A percentile compares a stretch with the other conserved stretches of the same genome.
phyloP scores from a whole-genome alignment of 2,888 invertebrate species.

The Tenthredo distinguenda region DNA sequence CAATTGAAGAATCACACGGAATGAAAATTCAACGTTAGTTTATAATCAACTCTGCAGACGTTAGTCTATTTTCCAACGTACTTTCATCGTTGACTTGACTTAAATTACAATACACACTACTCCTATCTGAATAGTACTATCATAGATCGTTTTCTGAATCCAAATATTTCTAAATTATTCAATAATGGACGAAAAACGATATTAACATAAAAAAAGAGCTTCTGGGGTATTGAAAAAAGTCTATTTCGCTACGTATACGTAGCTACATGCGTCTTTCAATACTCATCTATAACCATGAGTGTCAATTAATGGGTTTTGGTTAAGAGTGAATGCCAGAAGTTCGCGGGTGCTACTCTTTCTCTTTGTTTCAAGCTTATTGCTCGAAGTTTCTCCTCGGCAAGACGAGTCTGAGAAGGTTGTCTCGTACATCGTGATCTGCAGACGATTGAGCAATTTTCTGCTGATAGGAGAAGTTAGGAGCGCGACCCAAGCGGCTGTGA shows the following conservation, averaged over 20 bases:
- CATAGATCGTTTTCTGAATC: neutral
- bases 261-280: neutral
- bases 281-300: neutral
- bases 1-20: neutral
- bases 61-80: neutral
- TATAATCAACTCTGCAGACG: neutral
- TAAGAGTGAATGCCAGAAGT: neutral
- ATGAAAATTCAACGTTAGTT: neutral
- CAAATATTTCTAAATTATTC: neutral
- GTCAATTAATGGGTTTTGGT: neutral
- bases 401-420: conserved; percentile 16
- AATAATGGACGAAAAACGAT: neutral
- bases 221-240: neutral
- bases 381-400: neutral
- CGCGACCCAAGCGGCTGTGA: conserved; percentile 16
- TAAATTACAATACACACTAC: neutral
- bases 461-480: conserved; percentile 47
- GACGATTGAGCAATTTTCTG: conserved; percentile 49
- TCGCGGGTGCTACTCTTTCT: neutral
- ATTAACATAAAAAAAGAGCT: neutral
- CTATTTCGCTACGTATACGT: neutral
- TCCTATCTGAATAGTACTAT: neutral
- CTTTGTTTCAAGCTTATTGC: conserved; percentile 14
- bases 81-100: neutral
- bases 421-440: conserved; percentile 50